Base-by-base conservation (phyloP, 2,888 invertebrate species). In the Drosophila niveifrons region DNA sequence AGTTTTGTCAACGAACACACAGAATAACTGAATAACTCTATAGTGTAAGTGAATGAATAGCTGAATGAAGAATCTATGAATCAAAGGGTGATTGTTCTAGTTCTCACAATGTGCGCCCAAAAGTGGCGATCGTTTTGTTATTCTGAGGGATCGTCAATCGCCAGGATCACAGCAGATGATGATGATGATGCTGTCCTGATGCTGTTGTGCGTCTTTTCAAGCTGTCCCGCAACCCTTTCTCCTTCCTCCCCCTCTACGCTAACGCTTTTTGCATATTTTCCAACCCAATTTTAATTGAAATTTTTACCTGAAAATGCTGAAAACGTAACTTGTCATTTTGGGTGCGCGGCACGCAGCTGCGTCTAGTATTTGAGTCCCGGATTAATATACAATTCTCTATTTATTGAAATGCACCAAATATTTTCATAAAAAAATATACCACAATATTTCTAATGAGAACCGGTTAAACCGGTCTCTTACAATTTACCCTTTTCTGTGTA, bases 391-490 rank as follows among this genome's bases (percentile, higher is more conserved):
- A 61, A 64, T 66, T 78, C 56, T 57, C 43, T 81, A 82, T 80
- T 87, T 84, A 84, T 78, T 82, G 63, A 87, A 84, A 83, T 87
- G 79, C 67, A 66, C 50, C 66, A 82, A 87, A 84, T 80, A 87
- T 83, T 81, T 83, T 81, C 55, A 77, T 81, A 71, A 72, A 87
- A 77, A 75, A 74, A 81, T 36, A 71, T 78, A 83, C 83, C 83
- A 83, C 81, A 87, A 81, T 75, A 87, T 80, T 68, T 56, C 64
- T 57, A 64, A 70, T 58, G 71, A 11, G 51, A 70, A 87, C 83
- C 70, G 72, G 83, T 84, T 64, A 13, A 73, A 73, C 83, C 68
- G 72, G 83, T 87, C 39, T n/a, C 41, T 67, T 68, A 69, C 62
- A 56, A 29, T 67, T 75, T 64, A 67, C 29, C 62, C 62, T 66